Base-by-base conservation (phyloP, 1,140 invertebrate species). In the Zophobas atratus region DNA sequence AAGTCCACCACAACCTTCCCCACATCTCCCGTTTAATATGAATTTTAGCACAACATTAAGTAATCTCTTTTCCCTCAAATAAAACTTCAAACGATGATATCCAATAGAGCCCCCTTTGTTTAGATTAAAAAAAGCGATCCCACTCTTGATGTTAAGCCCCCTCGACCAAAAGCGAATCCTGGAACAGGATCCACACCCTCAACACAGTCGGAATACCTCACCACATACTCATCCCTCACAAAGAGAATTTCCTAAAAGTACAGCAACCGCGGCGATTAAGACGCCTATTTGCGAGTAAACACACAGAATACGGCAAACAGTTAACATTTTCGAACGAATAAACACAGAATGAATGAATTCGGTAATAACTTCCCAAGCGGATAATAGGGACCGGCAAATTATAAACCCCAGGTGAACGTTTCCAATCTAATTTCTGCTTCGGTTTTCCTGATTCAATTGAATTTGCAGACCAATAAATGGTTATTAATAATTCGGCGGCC, bases 391-490 rank as follows among this genome's bases (percentile, higher is more conserved):
- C 56, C 56, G 35, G 56, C 34, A 60, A 60, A 35, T 60, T 60
- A 38, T 43, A 67, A 67, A 67, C 60, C 60, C 60, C 60, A 32
- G 57, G 57, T 63, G 57, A 41, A 6, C 43, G 57, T 63, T 8
- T 63, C 60, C n/a, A 43, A 43, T 67, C 43, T 67, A 67, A 67
- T 67, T 67, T 67, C 60, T 41, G 39, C 38, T 41, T 43, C 39
- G 39, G 60, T 67, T 2, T 67, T 67, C 60, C 38, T 43, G 60
- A 43, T 67, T 39, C 8, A 43, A 33, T 43, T n/a, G 8, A 67
- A 67, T 43, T 43, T 32, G 20, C 20, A 67, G 39, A 67, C 60
- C 60, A 43, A 43, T 67, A 34, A 34, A 34, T 55, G 53, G 36
- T n/a, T 67, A 35, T 60, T 60, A 60, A 60, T 60, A 60, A 60